phyloP scores from a whole-genome alignment of 2,888 invertebrate species.

The Caradrina clavipalpis region DNA sequence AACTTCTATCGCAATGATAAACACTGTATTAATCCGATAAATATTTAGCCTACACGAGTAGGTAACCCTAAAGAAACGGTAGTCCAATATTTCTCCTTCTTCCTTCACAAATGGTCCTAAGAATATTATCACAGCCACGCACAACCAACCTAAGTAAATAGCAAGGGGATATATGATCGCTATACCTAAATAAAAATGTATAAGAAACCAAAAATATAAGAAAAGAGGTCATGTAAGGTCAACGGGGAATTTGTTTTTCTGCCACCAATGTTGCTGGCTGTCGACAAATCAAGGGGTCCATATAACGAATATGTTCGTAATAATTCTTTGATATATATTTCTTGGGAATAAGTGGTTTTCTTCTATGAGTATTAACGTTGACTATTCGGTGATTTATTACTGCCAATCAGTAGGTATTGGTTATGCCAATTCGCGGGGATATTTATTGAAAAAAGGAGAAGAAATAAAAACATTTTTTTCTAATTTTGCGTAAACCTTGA shows the following conservation, averaged over 20 bases:
- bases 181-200: slow-evolving; percentile 53
- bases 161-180: slow-evolving; percentile 45
- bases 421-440: background rate
- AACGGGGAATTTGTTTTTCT: slow-evolving; percentile 74
- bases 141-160: slow-evolving; percentile 66
- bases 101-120: slow-evolving; percentile 51
- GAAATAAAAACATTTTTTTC: too few species aligned
- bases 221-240: slow-evolving; percentile 50
- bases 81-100: slow-evolving; percentile 44
- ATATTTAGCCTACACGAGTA: slow-evolving; percentile 32
- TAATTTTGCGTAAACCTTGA: background rate
- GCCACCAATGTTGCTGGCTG: slow-evolving; percentile 45
- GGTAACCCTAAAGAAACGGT: slow-evolving; percentile 31
- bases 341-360: slow-evolving; percentile 5
- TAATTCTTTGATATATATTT: slow-evolving; percentile 51
- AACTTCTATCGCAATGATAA: background rate
- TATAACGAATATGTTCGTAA: slow-evolving; percentile 15
- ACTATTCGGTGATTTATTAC: background rate
- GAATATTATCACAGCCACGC: slow-evolving; percentile 62
- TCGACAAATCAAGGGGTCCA: slow-evolving; percentile 16
- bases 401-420: slow-evolving; percentile 9
- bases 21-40: slow-evolving; percentile 30
- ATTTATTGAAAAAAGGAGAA: background rate
- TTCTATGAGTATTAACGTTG: slow-evolving; percentile 1
- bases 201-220: slow-evolving; percentile 46